Base-by-base conservation (phyloP, 1,140 invertebrate species). In the Euwallacea fornicatus region DNA sequence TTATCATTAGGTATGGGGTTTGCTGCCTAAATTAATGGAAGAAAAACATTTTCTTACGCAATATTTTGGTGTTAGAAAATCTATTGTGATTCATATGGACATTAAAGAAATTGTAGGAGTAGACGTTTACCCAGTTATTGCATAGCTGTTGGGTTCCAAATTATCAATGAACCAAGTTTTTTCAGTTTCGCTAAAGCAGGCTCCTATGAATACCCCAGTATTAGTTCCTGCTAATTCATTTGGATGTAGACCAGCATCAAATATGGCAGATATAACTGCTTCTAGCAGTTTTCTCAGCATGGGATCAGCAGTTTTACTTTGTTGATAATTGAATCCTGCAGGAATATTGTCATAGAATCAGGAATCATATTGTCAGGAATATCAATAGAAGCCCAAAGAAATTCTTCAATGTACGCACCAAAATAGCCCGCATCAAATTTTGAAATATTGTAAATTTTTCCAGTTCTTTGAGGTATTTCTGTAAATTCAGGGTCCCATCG, bases 401-500 rank as follows among this genome's bases (percentile, higher is more conserved):
- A n/a, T n/a, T n/a, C n/a, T n/a, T n/a, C n/a, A n/a, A n/a, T n/a
- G n/a, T n/a, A 66, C 73, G 60, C 66, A 55, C 87, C 91, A 81
- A 96, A 95, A 81, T 93, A 95, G 0, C 88, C 83, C 0, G 92
- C 88, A 80, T 96, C 94, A 72, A 95, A 96, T 81, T 94, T 94
- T 16, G 84, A 84, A 2, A 96, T 81, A 78, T 92, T 86, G 75
- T 89, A 89, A 53, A 97, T 82, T 81, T 94, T 95, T 33, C 95
- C 95, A 56, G 88, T 90, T 61, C 91, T 81, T 75, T 87, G 86
- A 0, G 90, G 90, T 33, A 90, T 88, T 81, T 91, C 89, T 1
- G 88, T 86, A 75, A 90, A 87, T 71, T 86, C 85, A 80, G 81
- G 70, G 76, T 87, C 86, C 93, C 93, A 96, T 70, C 94, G 85